Percentiles rank a stretch among this genome's conserved stretches.
Conservation (phyloP, 2,797 vertebrate genomes). For the Pipistrellus pygmaeus region DNA sequence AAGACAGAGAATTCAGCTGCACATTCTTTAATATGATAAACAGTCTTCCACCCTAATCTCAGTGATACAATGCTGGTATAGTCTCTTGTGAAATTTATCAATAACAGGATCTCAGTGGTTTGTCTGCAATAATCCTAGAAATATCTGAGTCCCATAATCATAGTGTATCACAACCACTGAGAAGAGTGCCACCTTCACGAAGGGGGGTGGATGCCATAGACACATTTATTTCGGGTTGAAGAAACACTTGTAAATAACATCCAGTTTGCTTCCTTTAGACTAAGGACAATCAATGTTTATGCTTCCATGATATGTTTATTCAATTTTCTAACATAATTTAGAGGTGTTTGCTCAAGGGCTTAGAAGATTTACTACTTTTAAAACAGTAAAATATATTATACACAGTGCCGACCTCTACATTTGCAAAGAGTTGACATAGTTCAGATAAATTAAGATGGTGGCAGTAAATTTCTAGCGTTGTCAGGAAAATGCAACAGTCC, state of each 20-base stretch:
- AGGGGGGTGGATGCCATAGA: not conserved
- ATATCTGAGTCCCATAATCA: not conserved
- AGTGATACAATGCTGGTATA: not conserved
- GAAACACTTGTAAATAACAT: slow-evolving; percentile 10
- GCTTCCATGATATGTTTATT: slow-evolving; percentile 35
- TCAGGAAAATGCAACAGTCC: not conserved
- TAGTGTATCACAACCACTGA: not conserved
- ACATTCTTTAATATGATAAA: not conserved
- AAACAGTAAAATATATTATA: not conserved
- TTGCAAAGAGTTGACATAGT: not conserved
- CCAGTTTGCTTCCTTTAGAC: not conserved
- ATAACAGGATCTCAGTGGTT: not conserved
- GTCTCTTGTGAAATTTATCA: not conserved
- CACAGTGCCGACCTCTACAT: not conserved
- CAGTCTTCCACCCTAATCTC: not conserved
- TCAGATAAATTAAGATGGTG: not conserved
- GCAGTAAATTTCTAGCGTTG: not conserved
- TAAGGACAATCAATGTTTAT: not conserved
- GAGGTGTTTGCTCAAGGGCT: slow-evolving; percentile 26
- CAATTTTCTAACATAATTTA: not conserved
- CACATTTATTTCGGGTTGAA: slow-evolving; percentile 5
- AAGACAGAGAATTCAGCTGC: slow-evolving; percentile 10
- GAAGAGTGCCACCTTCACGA: not conserved
- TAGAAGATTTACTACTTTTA: slow-evolving; percentile 23
- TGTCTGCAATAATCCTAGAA: not conserved